phyloP scores from a whole-genome alignment of 1,140 invertebrate genomes.

The Holcopasites calliopsidis region DNA sequence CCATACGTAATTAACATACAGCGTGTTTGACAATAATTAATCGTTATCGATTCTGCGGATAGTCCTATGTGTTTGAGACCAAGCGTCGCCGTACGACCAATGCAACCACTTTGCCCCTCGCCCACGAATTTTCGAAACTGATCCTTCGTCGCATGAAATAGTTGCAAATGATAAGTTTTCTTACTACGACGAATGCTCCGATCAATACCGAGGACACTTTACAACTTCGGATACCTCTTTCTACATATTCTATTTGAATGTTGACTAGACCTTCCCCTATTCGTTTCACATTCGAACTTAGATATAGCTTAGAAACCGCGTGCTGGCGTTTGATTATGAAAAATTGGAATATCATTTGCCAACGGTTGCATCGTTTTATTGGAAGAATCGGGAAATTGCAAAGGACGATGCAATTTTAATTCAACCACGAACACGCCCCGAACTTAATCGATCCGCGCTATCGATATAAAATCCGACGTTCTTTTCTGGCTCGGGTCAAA shows the following conservation, averaged over 20 bases:
- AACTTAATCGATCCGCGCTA: background rate
- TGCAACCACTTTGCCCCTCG: background rate
- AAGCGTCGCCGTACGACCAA: constrained; percentile 14
- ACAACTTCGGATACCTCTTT: constrained; percentile 1
- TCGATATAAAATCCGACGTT: too few species aligned
- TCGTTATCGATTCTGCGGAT: constrained; percentile 36
- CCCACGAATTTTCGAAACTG: background rate
- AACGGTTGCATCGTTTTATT: background rate
- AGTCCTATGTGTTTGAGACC: constrained; percentile 24
- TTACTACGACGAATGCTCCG: background rate
- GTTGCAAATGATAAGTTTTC: background rate
- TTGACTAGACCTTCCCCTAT: background rate
- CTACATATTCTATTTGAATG: background rate
- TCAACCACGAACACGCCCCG: background rate
- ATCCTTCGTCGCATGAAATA: background rate
- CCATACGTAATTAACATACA: constrained; percentile 39
- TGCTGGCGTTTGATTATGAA: too few species aligned
- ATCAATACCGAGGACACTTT: constrained; percentile 2
- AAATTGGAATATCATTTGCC: background rate
- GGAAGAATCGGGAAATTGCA: background rate
- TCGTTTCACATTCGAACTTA: constrained; percentile 9
- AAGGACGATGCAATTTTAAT: background rate
- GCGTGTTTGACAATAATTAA: constrained; percentile 59
- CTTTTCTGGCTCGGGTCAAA: too few species aligned
- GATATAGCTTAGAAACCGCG: too few species aligned